Percentiles rank a stretch among this genome's conserved stretches.
Evolutionary conservation across 2,797 vertebrate genomes (phyloP).

Genomic region (Dendrocincla tyrannina): DNA sequence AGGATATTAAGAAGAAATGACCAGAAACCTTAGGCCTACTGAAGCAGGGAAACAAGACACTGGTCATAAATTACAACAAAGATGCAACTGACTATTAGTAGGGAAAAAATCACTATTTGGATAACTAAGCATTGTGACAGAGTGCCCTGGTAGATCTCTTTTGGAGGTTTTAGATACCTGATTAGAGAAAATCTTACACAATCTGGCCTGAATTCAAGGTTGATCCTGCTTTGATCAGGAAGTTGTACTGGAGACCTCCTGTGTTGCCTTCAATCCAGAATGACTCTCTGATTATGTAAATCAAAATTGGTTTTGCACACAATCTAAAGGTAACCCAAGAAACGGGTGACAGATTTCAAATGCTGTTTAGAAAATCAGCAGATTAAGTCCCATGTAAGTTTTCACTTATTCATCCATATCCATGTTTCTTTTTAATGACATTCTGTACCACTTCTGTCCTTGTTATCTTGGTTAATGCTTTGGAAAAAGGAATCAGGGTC

Average conservation of each 20-base stretch:
- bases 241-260: accelerated
- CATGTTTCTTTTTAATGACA: neutral
- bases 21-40: neutral
- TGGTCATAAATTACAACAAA: neutral
- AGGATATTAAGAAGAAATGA: neutral
- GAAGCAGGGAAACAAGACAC: neutral
- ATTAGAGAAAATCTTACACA: neutral
- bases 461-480: neutral
- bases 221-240: neutral
- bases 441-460: neutral
- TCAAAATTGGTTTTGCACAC: neutral
- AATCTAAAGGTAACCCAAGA: neutral
- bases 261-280: neutral
- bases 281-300: neutral
- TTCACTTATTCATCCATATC: neutral
- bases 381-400: neutral
- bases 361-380: neutral
- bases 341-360: neutral
- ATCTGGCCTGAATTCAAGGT: neutral
- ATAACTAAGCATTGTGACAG: neutral
- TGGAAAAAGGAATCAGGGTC: neutral
- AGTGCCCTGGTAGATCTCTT: neutral
- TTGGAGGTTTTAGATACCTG: neutral
- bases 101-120: neutral
- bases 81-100: neutral